Evolutionary conservation across 2,888 invertebrate genomes (phyloP).

Genomic region (Leucozona laternaria): DNA sequence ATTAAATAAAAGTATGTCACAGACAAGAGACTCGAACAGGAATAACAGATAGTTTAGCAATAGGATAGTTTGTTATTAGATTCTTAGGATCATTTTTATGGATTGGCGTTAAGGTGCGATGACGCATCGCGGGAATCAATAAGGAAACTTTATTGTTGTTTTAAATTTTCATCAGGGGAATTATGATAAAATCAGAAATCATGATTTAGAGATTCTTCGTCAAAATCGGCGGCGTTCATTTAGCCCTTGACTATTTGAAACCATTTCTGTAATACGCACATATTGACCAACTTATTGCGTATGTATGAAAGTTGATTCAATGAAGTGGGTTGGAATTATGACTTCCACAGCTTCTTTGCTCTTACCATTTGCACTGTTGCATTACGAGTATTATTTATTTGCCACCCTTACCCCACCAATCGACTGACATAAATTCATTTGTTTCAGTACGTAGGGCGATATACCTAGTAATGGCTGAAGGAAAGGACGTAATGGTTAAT

Average conservation of each 20-base stretch:
- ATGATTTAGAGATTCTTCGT: neutral
- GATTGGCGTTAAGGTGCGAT: no score
- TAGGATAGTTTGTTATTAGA: no score
- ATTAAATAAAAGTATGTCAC: no score
- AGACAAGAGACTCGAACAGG: no score
- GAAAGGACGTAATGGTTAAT: slow-evolving; percentile 15
- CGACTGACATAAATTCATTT: neutral
- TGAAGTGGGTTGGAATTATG: slow-evolving; percentile 1
- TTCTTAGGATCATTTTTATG: no score
- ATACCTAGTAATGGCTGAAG: slow-evolving; percentile 28
- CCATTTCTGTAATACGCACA: neutral
- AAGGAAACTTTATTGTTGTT: no score
- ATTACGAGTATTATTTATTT: neutral
- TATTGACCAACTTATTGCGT: slow-evolving; percentile 1
- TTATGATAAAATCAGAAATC: neutral
- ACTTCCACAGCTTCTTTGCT: neutral
- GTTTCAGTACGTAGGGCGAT: slow-evolving; percentile 20
- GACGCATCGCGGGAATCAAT: no score
- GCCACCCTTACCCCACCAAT: neutral
- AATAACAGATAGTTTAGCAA: no score
- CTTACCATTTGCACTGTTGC: slow-evolving; percentile 6
- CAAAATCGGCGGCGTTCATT: neutral
- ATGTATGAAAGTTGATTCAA: neutral
- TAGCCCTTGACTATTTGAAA: neutral
- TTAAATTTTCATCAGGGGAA: no score